A percentile compares a stretch with the other conserved stretches of the same genome.
phyloP scores from a whole-genome alignment of 2,888 invertebrate species.

The Sesamia inferens region DNA sequence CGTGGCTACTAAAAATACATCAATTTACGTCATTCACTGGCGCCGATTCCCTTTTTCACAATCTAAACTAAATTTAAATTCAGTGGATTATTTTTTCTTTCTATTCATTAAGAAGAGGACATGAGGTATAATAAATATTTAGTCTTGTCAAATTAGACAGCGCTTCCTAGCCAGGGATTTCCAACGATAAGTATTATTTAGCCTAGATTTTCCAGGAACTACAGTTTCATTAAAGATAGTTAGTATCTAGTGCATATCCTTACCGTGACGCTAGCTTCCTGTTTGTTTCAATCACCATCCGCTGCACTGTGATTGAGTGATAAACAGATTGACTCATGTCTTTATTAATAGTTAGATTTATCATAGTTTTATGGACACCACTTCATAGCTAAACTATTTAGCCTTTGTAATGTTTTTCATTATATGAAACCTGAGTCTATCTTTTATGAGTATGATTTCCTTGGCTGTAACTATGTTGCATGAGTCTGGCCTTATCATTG shows the following conservation, averaged over 20 bases:
- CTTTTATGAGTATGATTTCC: slow-evolving; percentile 6
- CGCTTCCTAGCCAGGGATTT: background rate
- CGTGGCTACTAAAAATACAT: too few species aligned
- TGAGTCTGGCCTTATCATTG: slow-evolving; percentile 9
- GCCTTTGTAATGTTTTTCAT: slow-evolving; percentile 35
- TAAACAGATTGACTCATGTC: slow-evolving; percentile 59
- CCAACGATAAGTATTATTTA: slow-evolving; percentile 30
- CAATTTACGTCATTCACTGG: too few species aligned
- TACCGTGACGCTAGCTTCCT: slow-evolving; percentile 59
- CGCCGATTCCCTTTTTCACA: too few species aligned
- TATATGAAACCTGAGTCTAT: slow-evolving; percentile 26
- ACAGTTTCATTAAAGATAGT: slow-evolving; percentile 39
- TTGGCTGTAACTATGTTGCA: slow-evolving; percentile 6
- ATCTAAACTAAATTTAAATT: too few species aligned
- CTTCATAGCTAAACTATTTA: slow-evolving; percentile 49
- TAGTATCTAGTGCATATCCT: slow-evolving; percentile 54
- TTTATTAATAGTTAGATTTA: slow-evolving; percentile 49
- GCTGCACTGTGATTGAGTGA: slow-evolving; percentile 54
- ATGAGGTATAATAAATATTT: too few species aligned
- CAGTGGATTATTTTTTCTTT: too few species aligned
- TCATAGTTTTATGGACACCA: slow-evolving; percentile 44
- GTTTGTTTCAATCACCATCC: slow-evolving; percentile 53
- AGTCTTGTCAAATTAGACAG: too few species aligned
- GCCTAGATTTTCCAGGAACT: slow-evolving; percentile 52
- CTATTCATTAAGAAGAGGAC: too few species aligned